Conservation (phyloP, 1,140 invertebrate species). For the Meloidogyne chitwoodi region DNA sequence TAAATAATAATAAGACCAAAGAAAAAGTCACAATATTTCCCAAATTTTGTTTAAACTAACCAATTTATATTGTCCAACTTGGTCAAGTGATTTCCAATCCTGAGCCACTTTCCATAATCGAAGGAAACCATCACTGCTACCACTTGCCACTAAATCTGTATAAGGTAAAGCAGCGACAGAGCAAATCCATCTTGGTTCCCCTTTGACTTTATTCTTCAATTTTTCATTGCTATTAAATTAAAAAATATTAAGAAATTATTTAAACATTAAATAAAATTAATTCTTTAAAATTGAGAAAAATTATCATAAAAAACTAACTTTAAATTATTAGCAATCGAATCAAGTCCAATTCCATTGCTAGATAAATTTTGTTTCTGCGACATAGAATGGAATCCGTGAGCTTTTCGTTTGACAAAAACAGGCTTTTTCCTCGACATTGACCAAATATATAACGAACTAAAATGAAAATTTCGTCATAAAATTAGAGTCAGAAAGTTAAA, state of each 20-base stretch:
- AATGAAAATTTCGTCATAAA: constrained; percentile 9
- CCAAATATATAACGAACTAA: constrained; percentile 40
- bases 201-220: background rate
- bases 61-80: constrained; percentile 21
- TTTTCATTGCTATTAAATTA: background rate
- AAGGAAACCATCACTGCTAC: constrained; percentile 29
- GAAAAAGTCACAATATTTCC: background rate
- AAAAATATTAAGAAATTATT: background rate
- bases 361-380: background rate
- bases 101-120: constrained; percentile 34
- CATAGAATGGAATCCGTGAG: constrained; percentile 23
- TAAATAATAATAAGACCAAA: background rate
- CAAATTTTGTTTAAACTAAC: constrained; percentile 18
- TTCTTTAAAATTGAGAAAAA: too few relatives aligned
- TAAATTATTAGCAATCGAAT: background rate
- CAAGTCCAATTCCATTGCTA: background rate
- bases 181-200: constrained; percentile 29
- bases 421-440: constrained; percentile 35
- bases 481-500: background rate
- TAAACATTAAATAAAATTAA: too few relatives aligned
- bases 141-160: constrained; percentile 35
- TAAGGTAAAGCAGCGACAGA: constrained; percentile 36
- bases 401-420: constrained; percentile 28
- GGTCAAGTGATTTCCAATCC: constrained; percentile 33
- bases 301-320: background rate